A percentile compares a stretch with the other conserved stretches of the same genome.
These are phyloP conservation scores for Sandelia bainsii DNA, from an alignment of 2,797 vertebrate species.

Conservation along the genomic window DNA sequence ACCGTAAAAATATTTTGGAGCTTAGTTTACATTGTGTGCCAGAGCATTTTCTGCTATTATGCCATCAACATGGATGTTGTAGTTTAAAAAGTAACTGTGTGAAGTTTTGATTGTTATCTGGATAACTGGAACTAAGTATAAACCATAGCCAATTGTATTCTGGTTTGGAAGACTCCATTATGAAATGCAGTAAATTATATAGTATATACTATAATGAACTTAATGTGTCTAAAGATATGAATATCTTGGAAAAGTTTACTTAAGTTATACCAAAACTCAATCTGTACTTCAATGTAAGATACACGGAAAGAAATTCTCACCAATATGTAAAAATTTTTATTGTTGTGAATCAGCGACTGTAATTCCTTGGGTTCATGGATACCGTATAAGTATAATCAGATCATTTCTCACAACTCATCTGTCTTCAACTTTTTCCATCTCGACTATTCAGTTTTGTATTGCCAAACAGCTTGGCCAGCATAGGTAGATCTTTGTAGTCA, in stretches of 20 bases:
- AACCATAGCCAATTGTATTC: neutral
- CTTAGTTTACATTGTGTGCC: slow-evolving; percentile 15
- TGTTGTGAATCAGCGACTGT: slow-evolving; percentile 64
- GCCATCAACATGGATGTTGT: slow-evolving; percentile 29
- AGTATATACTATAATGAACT: neutral
- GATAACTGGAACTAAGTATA: slow-evolving; percentile 9
- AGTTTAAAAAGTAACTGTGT: slow-evolving; percentile 24
- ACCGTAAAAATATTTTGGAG: slow-evolving; percentile 16
- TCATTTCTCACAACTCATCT: slow-evolving; percentile 60
- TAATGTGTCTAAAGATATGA: slow-evolving; percentile 16
- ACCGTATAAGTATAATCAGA: slow-evolving; percentile 37
- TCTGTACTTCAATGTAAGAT: slow-evolving; percentile 32
- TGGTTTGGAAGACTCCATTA: slow-evolving; percentile 19
- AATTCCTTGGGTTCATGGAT: slow-evolving; percentile 43
- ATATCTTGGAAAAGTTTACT: slow-evolving; percentile 75
- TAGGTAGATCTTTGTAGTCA: slow-evolving; percentile 64
- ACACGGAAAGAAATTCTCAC: slow-evolving; percentile 49
- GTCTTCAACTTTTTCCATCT: slow-evolving; percentile 53
- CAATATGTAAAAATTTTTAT: slow-evolving; percentile 59
- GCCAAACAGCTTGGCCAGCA: slow-evolving; percentile 58
- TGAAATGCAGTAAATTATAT: slow-evolving; percentile 15
- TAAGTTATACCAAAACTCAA: slow-evolving; percentile 33
- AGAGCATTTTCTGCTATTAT: slow-evolving; percentile 16
- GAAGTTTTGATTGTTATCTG: slow-evolving; percentile 14
- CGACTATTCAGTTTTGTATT: slow-evolving; percentile 53